Evolutionary conservation across 2,888 invertebrate genomes (phyloP).

Genomic region (Watsonalla cultraria): DNA sequence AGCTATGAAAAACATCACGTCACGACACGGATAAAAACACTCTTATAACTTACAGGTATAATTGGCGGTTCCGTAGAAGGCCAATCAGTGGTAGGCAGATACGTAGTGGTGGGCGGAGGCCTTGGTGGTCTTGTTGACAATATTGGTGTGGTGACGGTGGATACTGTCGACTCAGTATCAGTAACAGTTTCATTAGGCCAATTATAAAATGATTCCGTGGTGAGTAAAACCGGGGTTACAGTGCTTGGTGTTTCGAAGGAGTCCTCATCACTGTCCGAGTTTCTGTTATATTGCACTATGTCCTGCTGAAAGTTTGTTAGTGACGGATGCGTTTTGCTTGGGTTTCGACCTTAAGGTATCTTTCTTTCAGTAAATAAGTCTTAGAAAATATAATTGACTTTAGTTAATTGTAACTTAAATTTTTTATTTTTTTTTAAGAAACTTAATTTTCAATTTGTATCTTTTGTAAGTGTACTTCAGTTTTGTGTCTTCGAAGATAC

Average conservation of each 20-base stretch:
- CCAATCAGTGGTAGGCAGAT: not conserved
- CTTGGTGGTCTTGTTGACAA: constrained; percentile 2
- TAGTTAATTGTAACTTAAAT: too few relatives aligned
- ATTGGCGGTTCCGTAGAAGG: constrained; percentile 4
- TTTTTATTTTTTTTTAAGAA: too few relatives aligned
- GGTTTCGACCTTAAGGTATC: not conserved
- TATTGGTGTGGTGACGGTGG: constrained; percentile 6
- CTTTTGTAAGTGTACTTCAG: too few relatives aligned
- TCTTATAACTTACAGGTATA: constrained; percentile 3
- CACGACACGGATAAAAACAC: too few relatives aligned
- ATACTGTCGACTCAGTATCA: constrained; percentile 10
- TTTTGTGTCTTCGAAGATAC: too few relatives aligned
- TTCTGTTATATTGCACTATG: not conserved
- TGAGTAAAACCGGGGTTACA: not conserved
- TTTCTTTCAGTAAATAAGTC: too few relatives aligned
- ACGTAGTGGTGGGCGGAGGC: constrained; percentile 2
- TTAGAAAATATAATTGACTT: too few relatives aligned
- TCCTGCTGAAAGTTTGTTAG: not conserved
- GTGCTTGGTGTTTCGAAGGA: not conserved
- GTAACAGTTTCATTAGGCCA: constrained; percentile 5
- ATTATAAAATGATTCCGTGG: not conserved
- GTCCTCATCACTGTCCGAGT: not conserved
- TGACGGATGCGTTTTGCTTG: not conserved
- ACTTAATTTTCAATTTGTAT: too few relatives aligned
- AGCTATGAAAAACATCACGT: too few relatives aligned